Conservation (phyloP, 2,888 invertebrate species). For the Conus canariensis region DNA sequence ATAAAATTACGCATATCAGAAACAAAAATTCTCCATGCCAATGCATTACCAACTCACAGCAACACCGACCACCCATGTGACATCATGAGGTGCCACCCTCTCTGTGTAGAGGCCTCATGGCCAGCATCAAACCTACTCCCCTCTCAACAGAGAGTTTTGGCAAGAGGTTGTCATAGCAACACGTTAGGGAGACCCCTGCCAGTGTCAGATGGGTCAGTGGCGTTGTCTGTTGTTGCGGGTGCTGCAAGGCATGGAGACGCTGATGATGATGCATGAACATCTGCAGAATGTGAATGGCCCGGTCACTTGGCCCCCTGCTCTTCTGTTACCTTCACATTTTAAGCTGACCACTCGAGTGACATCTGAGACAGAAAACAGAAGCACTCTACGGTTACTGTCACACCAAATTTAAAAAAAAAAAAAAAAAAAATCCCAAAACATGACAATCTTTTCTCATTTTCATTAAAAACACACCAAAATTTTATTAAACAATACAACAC, state of each 20-base stretch:
- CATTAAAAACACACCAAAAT: too few relatives aligned
- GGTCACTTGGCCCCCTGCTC: too few relatives aligned
- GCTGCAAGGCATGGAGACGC: not conserved
- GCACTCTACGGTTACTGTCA: too few relatives aligned
- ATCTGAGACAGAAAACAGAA: not conserved
- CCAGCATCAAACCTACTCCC: slow-evolving; percentile 19
- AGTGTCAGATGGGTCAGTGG: not conserved
- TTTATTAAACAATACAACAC: too few relatives aligned
- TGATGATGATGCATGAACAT: not conserved
- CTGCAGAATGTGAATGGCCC: not conserved
- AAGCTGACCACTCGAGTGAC: not conserved
- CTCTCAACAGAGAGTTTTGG: slow-evolving; percentile 27
- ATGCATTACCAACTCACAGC: not conserved
- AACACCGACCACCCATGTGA: not conserved
- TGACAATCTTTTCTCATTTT: too few relatives aligned
- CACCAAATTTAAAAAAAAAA: too few relatives aligned
- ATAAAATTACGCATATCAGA: not conserved
- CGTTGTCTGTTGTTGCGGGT: not conserved
- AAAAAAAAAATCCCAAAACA: too few relatives aligned
- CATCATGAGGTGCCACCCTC: not conserved
- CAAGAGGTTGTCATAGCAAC: slow-evolving; percentile 30
- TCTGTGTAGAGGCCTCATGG: not conserved
- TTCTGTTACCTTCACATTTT: not conserved
- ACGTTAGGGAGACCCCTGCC: slow-evolving; percentile 9
- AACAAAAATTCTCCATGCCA: not conserved